phyloP scores from a whole-genome alignment of 2,797 vertebrate species.

The Pristis pectinata region DNA sequence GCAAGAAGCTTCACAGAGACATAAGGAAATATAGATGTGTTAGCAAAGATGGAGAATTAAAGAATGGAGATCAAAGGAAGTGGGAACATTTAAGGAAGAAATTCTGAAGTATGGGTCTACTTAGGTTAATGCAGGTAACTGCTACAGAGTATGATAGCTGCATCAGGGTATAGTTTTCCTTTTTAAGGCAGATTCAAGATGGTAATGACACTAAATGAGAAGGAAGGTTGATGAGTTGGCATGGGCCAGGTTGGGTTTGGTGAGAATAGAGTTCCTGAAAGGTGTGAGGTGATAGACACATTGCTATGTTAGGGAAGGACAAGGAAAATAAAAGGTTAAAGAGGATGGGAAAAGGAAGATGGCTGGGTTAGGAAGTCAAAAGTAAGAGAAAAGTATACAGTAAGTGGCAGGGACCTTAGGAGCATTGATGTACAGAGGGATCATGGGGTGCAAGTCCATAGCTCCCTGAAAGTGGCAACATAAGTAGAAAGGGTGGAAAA shows the following conservation, averaged over 20 bases:
- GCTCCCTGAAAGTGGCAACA: too few relatives aligned
- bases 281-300: not conserved
- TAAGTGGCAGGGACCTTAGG: too few relatives aligned
- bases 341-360: not conserved
- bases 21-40: not conserved
- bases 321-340: not conserved
- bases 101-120: not conserved
- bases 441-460: too few relatives aligned
- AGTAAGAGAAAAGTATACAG: too few relatives aligned
- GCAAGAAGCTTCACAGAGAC: not conserved
- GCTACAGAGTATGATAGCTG: not conserved
- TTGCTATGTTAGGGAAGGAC: not conserved
- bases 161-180: not conserved
- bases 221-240: not conserved
- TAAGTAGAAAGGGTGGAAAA: too few relatives aligned
- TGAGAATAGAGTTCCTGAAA: not conserved
- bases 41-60: not conserved
- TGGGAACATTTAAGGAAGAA: not conserved
- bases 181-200: not conserved
- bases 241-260: not conserved
- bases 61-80: not conserved
- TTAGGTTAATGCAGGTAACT: too few relatives aligned
- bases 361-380: not conserved
- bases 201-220: not conserved
- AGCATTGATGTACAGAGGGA: too few relatives aligned